A percentile compares a stretch with the other conserved stretches of the same genome.
Conservation (phyloP, 2,113 vertebrate species). For the Tauraco erythrolophus region DNA sequence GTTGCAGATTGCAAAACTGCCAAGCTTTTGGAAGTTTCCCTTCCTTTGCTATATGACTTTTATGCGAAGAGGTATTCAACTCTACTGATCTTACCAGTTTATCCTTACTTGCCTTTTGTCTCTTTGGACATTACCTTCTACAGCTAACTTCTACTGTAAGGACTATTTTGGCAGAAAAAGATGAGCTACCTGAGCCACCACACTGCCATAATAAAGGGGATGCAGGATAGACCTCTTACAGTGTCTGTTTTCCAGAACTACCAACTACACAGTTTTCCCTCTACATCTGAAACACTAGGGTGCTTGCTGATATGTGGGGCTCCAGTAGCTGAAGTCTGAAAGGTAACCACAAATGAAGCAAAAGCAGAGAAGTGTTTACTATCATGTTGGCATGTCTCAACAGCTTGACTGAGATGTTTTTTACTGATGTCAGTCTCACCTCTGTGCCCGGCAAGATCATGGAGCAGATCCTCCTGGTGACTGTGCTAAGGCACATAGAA, state of each 20-base stretch:
- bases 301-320: neutral
- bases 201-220: neutral
- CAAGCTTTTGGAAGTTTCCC: neutral
- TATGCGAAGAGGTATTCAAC: rapidly evolving
- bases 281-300: neutral
- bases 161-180: neutral
- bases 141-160: neutral
- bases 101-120: neutral
- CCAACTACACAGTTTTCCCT: neutral
- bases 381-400: neutral
- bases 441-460: no score
- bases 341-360: neutral
- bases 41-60: neutral
- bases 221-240: neutral
- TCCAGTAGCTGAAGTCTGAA: neutral
- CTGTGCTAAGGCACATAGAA: no score
- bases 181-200: neutral
- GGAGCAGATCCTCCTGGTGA: no score
- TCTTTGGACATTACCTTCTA: neutral
- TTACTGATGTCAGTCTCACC: no score
- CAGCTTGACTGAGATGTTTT: neutral
- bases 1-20: neutral
- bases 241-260: neutral
- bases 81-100: neutral
- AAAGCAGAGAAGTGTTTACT: neutral